Conservation (phyloP, 2,113 vertebrate genomes). For the Loxodonta africana region DNA sequence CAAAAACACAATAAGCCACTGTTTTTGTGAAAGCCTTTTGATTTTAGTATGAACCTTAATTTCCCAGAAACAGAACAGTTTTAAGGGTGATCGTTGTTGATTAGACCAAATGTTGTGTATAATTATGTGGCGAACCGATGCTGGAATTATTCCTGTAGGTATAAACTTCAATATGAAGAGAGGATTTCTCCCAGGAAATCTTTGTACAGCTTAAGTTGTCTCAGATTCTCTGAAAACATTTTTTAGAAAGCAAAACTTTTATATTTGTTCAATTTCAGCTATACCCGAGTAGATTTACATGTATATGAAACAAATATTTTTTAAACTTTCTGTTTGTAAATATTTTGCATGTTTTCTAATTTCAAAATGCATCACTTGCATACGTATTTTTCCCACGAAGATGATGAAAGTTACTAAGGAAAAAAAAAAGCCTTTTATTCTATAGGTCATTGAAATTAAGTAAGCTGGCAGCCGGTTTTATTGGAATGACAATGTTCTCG, state of each 20-base stretch:
- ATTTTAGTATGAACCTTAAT: slow-evolving; percentile 89
- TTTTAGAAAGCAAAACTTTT: slow-evolving; percentile 91
- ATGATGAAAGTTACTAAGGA: slow-evolving; percentile 83
- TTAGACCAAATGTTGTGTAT: slow-evolving; percentile 86
- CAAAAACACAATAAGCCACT: slow-evolving; percentile 89
- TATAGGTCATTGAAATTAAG: slow-evolving; percentile 82
- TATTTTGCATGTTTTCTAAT: slow-evolving; percentile 92
- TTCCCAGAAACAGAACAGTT: slow-evolving; percentile 91
- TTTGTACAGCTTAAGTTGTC: slow-evolving; percentile 92
- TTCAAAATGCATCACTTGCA: slow-evolving; percentile 88
- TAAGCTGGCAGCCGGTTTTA: slow-evolving; percentile 83
- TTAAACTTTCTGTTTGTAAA: slow-evolving; percentile 92
- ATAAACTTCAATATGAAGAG: slow-evolving; percentile 85
- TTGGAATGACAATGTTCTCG: slow-evolving; percentile 85
- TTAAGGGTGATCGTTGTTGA: slow-evolving; percentile 89
- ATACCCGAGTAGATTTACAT: slow-evolving; percentile 92
- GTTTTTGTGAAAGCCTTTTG: slow-evolving; percentile 90
- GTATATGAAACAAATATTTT: slow-evolving; percentile 94
- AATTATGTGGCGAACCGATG: slow-evolving; percentile 87
- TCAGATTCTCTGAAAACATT: slow-evolving; percentile 89
- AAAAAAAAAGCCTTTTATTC: slow-evolving; percentile 77
- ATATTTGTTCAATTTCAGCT: slow-evolving; percentile 91
- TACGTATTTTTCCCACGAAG: slow-evolving; percentile 88
- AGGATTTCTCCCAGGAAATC: slow-evolving; percentile 89
- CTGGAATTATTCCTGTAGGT: slow-evolving; percentile 86